Base-by-base conservation (phyloP, 1,140 invertebrate genomes). In the Tribolium castaneum region DNA sequence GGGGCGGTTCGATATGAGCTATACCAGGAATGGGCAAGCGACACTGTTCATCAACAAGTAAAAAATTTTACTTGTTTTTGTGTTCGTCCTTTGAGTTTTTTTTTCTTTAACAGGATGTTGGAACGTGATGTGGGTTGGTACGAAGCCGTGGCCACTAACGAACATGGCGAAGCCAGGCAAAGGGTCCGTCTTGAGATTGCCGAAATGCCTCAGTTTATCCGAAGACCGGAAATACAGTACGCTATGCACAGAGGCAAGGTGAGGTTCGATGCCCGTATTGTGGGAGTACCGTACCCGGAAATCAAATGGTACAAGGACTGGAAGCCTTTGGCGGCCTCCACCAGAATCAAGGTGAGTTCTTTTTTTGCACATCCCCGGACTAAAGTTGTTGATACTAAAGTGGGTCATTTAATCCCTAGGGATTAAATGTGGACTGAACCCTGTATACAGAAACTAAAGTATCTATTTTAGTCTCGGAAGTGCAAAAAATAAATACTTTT, bases 281-380 rank as follows among this genome's bases (percentile, higher is more conserved):
- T 92, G 22, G 98, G 97, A 7, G 92, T 96, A 73, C 98, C 98
- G 0, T 93, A 94, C 82, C 98, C 98, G 0, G 95, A 97, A 79
- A 92, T 99, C n/a, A 97, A 96, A 85, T 99, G 96, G 96, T 98
- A 95, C 88, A 99, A 98, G 87, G 97, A 99, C 86, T 98, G 97
- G 96, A 94, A 96, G 84, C 96, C 95, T 1, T 85, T 98, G 4
- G 92, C 94, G 1, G 87, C 94, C 1, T 94, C 95, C 0, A 90
- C 90, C 4, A 92, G 96, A 82, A 92, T 96, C 14, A 96, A 95
- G 90, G 93, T 96, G 82, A 70, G 51, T 74, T 19, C 13, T 30
- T 59, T 34, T n/a, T n/a, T n/a, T n/a, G n/a, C n/a, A n/a, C 51
- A 70, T 51, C 9, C 25, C 22, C n/a, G n/a, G n/a, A n/a, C n/a